Evolutionary conservation across 2,888 invertebrate species (phyloP).

Genomic region (Chouioia cunea): DNA sequence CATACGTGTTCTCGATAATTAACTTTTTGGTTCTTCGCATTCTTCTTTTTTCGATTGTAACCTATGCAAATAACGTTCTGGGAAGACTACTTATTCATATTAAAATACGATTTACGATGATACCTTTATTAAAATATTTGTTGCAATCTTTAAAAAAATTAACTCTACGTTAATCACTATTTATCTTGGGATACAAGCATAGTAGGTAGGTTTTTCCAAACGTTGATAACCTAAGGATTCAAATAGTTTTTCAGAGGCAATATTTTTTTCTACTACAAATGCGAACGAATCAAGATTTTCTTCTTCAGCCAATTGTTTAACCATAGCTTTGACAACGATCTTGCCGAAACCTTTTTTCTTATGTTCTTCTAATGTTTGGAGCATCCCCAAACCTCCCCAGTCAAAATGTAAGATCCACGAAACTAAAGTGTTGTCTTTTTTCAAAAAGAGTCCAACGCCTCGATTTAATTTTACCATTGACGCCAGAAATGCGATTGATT

Average conservation of each 20-base stretch:
- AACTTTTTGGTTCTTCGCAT: no score
- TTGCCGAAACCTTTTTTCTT: conserved; percentile 64
- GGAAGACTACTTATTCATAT: no score
- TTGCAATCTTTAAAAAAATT: neutral
- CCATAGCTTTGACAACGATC: conserved; percentile 59
- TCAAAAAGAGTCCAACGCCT: conserved; percentile 64
- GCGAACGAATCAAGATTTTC: conserved; percentile 56
- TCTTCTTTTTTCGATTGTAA: no score
- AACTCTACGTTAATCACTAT: no score
- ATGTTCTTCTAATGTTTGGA: conserved; percentile 62
- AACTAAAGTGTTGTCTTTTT: conserved; percentile 59
- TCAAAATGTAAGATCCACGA: conserved; percentile 65
- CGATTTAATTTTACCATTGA: conserved; percentile 61
- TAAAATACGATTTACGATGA: no score
- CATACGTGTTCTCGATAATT: no score
- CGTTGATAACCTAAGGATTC: neutral
- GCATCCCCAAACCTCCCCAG: conserved; percentile 60
- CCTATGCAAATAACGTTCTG: no score
- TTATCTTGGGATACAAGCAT: no score
- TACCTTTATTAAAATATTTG: neutral
- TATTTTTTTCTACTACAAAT: conserved; percentile 60
- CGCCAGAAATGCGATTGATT: conserved; percentile 51
- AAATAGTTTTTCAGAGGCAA: conserved; percentile 61
- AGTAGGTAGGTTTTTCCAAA: neutral
- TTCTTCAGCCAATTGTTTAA: conserved; percentile 61